These are phyloP conservation scores for Hydractinia symbiolongicarpus DNA, from an alignment of 30 jellyfish, hydroid and myxozoan species.

Conservation along the genomic window DNA sequence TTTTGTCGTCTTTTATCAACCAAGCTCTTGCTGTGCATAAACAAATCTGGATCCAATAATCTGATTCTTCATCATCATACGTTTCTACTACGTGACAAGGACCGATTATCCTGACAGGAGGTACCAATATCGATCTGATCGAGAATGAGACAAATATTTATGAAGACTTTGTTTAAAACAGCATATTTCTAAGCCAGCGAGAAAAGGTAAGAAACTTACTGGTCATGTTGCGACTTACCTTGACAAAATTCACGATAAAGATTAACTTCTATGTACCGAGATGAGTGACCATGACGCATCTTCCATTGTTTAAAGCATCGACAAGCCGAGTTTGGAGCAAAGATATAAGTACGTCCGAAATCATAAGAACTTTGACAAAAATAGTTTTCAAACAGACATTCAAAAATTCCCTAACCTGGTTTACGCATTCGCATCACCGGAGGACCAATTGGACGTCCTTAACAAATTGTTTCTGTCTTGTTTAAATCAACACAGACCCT, in stretches of 20 bases:
- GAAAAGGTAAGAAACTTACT: background rate
- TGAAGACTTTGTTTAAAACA: background rate
- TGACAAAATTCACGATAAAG: background rate
- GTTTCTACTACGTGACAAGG: background rate
- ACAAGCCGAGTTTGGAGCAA: background rate
- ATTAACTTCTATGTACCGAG: background rate
- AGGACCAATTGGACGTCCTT: background rate
- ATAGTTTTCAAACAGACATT: background rate
- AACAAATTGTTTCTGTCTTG: background rate
- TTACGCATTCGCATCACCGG: background rate
- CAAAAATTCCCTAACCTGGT: background rate
- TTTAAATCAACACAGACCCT: too few relatives aligned
- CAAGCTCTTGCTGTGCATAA: too few relatives aligned
- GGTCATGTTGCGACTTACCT: background rate
- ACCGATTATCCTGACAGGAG: background rate
- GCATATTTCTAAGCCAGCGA: background rate
- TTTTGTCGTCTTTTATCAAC: too few relatives aligned
- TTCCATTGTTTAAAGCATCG: too few relatives aligned
- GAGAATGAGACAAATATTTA: background rate
- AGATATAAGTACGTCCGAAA: background rate
- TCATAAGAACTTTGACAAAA: background rate
- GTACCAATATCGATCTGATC: background rate
- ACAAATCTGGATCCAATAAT: too few relatives aligned
- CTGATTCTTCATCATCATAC: too few relatives aligned
- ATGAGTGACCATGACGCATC: constrained; percentile 2